phyloP scores from a whole-genome alignment of 2,797 vertebrate species.

The Loris lydekkerianus region DNA sequence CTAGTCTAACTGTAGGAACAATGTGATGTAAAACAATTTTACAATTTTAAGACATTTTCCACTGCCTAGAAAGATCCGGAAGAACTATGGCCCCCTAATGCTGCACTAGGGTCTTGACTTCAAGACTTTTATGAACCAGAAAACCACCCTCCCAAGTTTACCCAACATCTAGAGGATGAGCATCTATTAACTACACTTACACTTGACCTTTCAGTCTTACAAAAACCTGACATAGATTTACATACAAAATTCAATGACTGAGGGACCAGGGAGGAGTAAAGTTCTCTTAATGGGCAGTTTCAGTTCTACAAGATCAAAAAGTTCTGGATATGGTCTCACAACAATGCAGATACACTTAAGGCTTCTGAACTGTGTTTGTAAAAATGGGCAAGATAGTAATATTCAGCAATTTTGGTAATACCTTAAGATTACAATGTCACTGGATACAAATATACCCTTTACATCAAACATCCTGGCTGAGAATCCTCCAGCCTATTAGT shows the following conservation, averaged over 20 bases:
- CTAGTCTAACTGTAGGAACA: too few species aligned
- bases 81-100: not conserved
- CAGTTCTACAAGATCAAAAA: accelerated
- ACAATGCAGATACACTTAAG: accelerated
- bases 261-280: not conserved
- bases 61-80: not conserved
- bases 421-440: not conserved
- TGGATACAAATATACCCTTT: not conserved
- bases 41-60: not conserved
- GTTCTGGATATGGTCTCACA: not conserved
- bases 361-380: accelerated
- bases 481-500: accelerated
- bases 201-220: accelerated
- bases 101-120: not conserved
- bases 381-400: accelerated
- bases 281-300: too few species aligned
- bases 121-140: not conserved
- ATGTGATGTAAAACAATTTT: not conserved
- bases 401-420: not conserved
- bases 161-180: accelerated
- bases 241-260: accelerated
- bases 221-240: accelerated
- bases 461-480: not conserved
- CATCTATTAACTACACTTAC: too few species aligned
- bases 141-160: not conserved